These are phyloP conservation scores for Acrobasis suavella DNA, from an alignment of 2,888 invertebrate species.

Conservation along the genomic window DNA sequence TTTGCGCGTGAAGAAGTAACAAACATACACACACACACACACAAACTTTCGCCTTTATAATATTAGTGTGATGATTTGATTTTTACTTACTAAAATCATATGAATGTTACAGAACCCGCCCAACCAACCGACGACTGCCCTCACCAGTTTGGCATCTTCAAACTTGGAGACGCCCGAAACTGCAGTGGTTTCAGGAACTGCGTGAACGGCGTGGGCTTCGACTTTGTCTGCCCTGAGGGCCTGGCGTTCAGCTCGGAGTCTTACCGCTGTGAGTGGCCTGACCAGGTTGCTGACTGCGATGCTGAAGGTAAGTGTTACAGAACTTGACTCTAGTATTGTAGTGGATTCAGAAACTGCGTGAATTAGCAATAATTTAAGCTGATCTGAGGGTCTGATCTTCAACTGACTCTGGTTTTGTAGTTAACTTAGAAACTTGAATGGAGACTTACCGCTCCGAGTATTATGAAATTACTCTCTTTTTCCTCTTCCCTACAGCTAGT, in stretches of 20 bases:
- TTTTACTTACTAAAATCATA: not conserved
- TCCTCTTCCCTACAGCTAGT: too few species aligned
- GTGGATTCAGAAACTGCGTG: constrained; percentile 90
- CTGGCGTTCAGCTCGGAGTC: constrained; percentile 88
- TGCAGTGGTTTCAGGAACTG: constrained; percentile 93
- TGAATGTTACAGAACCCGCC: constrained; percentile 81
- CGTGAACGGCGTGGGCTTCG: constrained; percentile 88
- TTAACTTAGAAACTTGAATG: constrained; percentile 91
- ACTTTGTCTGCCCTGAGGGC: constrained; percentile 92
- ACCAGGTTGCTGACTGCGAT: constrained; percentile 90
- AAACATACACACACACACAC: too few species aligned
- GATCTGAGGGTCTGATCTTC: constrained; percentile 92
- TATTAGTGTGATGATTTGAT: too few species aligned
- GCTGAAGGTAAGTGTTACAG: constrained; percentile 84
- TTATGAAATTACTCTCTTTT: too few species aligned
- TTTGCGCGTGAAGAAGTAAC: too few species aligned
- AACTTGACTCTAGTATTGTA: not conserved
- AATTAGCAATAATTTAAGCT: constrained; percentile 87
- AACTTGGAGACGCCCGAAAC: constrained; percentile 82
- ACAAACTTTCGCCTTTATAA: too few species aligned
- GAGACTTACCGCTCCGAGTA: constrained; percentile 41
- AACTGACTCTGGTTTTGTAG: constrained; percentile 50
- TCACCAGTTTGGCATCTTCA: constrained; percentile 91
- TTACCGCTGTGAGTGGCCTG: constrained; percentile 94
- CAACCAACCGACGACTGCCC: constrained; percentile 90